phyloP scores from a whole-genome alignment of 2,888 invertebrate genomes.

The Auanema freiburgensis region DNA sequence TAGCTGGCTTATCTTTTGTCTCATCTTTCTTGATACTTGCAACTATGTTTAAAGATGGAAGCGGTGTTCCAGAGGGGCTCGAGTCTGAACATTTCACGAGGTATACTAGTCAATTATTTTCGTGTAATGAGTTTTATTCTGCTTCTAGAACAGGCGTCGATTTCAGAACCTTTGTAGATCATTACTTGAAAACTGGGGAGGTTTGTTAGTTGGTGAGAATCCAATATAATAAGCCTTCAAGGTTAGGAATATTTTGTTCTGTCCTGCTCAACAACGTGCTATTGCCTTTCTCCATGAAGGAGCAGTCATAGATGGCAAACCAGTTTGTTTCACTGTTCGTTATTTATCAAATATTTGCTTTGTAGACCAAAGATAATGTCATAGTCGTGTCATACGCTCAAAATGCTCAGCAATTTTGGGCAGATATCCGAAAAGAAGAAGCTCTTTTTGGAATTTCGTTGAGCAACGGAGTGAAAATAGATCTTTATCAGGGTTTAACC shows the following conservation, averaged over 20 bases:
- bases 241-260: conserved; percentile 38
- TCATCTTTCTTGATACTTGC: conserved; percentile 36
- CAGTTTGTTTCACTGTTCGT: conserved; percentile 7
- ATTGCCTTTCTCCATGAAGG: conserved; percentile 43
- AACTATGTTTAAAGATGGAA: conserved; percentile 34
- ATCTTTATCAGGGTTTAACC: conserved; percentile 40
- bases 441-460: conserved; percentile 40
- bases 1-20: conserved; percentile 38
- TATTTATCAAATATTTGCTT: conserved; percentile 13
- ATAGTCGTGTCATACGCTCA: conserved; percentile 36
- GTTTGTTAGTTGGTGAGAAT: conserved; percentile 24
- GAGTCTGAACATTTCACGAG: conserved; percentile 30
- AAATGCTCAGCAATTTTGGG: conserved; percentile 45
- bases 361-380: conserved; percentile 16
- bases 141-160: conserved; percentile 35
- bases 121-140: neutral
- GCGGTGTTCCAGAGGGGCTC: conserved; percentile 27
- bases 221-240: conserved; percentile 13
- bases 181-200: conserved; percentile 44
- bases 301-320: conserved; percentile 38
- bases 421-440: conserved; percentile 44
- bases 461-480: conserved; percentile 39
- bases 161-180: conserved; percentile 31
- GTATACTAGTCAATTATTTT: conserved; percentile 10
- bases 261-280: conserved; percentile 34